A percentile compares a stretch with the other conserved stretches of the same genome.
phyloP scores from a whole-genome alignment of 2,888 invertebrate genomes.

The Halictus quadricinctus region DNA sequence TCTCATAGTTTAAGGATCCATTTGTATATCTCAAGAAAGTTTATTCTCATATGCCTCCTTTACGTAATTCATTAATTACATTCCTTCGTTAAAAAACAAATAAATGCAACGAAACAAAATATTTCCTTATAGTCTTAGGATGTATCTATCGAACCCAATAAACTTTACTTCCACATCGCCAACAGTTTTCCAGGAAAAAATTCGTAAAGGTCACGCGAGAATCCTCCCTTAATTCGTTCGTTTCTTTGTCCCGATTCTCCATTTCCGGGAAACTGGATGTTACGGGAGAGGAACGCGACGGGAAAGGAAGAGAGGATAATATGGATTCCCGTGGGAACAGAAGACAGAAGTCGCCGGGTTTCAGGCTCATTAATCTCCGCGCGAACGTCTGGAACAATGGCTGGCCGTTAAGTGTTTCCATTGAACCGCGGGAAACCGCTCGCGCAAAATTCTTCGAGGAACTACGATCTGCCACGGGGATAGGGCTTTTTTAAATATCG shows the following conservation, averaged over 20 bases:
- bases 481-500: slow-evolving; percentile 20
- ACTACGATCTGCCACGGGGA: background rate
- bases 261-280: slow-evolving; percentile 21
- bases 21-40: too few species aligned
- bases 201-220: background rate
- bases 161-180: background rate
- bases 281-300: slow-evolving; percentile 7
- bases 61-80: too few species aligned
- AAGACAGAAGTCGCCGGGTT: background rate
- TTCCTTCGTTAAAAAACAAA: too few species aligned
- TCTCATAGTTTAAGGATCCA: background rate
- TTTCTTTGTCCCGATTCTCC: slow-evolving; percentile 32
- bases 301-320: slow-evolving; percentile 1
- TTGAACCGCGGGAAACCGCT: background rate
- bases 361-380: slow-evolving; percentile 19
- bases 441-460: slow-evolving; percentile 11
- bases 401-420: slow-evolving; percentile 15
- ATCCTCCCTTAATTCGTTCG: slow-evolving; percentile 39
- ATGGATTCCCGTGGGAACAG: slow-evolving; percentile 3
- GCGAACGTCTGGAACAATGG: slow-evolving; percentile 3
- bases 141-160: background rate
- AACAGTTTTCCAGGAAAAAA: background rate
- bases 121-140: too few species aligned
- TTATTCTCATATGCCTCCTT: too few species aligned
- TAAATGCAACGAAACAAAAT: too few species aligned